Evolutionary conservation across 2,888 invertebrate species (phyloP).

Genomic region (Stegana nigrithorax): DNA sequence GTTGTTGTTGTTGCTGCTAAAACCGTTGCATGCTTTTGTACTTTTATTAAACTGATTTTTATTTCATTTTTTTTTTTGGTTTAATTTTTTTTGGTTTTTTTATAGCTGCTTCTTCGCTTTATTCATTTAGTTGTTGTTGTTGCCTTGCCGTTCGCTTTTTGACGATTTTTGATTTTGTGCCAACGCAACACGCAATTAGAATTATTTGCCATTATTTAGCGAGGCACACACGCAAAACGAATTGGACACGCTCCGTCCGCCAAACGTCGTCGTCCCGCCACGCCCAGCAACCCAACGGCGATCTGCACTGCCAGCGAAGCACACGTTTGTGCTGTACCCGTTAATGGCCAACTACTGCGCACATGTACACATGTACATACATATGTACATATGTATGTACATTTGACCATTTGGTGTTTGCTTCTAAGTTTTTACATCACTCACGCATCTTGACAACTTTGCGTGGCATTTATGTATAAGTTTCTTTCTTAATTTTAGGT

Average conservation of each 20-base stretch:
- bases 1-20: not conserved
- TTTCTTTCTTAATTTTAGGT: not conserved
- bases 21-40: constrained; percentile 8
- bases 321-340: too few species aligned
- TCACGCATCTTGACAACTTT: constrained; percentile 2
- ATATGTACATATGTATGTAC: too few species aligned
- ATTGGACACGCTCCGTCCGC: too few species aligned
- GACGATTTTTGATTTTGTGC: constrained; percentile 54
- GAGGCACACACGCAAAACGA: too few species aligned
- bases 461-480: constrained; percentile 15
- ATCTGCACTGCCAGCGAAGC: too few species aligned
- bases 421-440: too few species aligned
- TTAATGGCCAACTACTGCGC: too few species aligned
- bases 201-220: constrained; percentile 32
- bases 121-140: not conserved
- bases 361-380: not conserved
- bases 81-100: not conserved
- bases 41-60: constrained; percentile 19
- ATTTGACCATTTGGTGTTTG: too few species aligned
- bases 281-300: too few species aligned
- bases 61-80: not conserved
- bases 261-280: too few species aligned
- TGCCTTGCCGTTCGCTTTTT: constrained; percentile 17
- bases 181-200: constrained; percentile 53
- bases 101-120: not conserved